These are phyloP conservation scores for Agapornis roseicollis DNA, from an alignment of 2,113 vertebrate species.

Conservation along the genomic window DNA sequence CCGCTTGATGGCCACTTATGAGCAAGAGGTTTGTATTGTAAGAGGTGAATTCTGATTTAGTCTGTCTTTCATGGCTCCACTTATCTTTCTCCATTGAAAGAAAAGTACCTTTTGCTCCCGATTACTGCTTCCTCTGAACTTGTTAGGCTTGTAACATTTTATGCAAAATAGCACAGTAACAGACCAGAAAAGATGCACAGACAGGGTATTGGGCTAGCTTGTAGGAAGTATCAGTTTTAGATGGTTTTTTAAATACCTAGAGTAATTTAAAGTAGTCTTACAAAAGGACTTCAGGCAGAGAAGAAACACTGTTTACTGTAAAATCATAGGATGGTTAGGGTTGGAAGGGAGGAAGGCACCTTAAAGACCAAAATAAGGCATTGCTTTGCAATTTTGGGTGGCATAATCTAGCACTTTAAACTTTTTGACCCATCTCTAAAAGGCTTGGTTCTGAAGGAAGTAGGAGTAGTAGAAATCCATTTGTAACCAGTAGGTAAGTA, in stretches of 20 bases:
- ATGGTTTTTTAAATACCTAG: background rate
- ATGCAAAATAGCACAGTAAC: background rate
- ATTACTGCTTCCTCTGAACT: background rate
- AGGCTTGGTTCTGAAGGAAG: background rate
- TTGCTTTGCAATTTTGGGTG: background rate
- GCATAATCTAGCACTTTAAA: background rate
- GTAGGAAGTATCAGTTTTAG: background rate
- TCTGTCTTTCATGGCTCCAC: background rate
- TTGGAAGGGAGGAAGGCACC: background rate
- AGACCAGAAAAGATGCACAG: background rate
- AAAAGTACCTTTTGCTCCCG: background rate
- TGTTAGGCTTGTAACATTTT: background rate
- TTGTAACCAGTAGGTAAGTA: background rate
- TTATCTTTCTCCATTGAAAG: too few species aligned
- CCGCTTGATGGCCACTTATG: background rate
- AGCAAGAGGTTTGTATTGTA: background rate
- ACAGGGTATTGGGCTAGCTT: background rate
- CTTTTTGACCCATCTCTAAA: background rate
- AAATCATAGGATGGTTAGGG: background rate
- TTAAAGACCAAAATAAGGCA: background rate
- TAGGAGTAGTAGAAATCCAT: background rate
- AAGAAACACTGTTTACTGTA: background rate
- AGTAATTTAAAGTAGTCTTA: background rate
- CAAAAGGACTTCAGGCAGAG: background rate
- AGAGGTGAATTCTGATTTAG: background rate